phyloP scores from a whole-genome alignment of 2,797 vertebrate species.

The Tragopan temminckii region DNA sequence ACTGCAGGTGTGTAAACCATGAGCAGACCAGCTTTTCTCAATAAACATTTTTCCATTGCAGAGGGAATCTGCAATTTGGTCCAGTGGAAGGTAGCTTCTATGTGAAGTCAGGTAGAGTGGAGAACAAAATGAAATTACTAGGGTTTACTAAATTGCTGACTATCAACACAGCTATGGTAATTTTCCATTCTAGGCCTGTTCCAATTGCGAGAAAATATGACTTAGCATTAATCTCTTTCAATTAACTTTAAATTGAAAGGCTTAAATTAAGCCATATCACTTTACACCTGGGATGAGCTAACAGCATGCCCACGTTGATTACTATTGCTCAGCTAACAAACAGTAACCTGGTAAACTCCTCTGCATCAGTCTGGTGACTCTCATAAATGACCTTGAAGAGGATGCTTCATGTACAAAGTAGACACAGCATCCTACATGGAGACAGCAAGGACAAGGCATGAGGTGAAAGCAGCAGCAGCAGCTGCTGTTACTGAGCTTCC shows the following conservation, averaged over 20 bases:
- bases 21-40: neutral
- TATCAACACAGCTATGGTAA: conserved; percentile 30
- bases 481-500: fast-evolving
- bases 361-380: neutral
- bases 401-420: neutral
- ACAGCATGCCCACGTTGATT: neutral
- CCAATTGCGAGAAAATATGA: neutral
- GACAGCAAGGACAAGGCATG: neutral
- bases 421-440: neutral
- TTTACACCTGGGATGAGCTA: neutral
- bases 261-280: neutral
- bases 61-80: neutral
- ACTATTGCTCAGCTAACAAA: neutral
- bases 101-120: neutral
- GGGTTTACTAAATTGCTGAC: conserved; percentile 11
- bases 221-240: conserved; percentile 42
- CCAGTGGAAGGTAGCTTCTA: neutral
- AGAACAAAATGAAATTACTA: conserved; percentile 30
- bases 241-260: conserved; percentile 34
- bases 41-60: neutral
- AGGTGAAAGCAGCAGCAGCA: fast-evolving
- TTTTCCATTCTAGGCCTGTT: conserved; percentile 25
- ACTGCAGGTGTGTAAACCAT: neutral
- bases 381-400: neutral
- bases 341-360: neutral